Evolutionary conservation across 1,140 invertebrate species (phyloP).

Genomic region (Maconellicoccus hirsutus): DNA sequence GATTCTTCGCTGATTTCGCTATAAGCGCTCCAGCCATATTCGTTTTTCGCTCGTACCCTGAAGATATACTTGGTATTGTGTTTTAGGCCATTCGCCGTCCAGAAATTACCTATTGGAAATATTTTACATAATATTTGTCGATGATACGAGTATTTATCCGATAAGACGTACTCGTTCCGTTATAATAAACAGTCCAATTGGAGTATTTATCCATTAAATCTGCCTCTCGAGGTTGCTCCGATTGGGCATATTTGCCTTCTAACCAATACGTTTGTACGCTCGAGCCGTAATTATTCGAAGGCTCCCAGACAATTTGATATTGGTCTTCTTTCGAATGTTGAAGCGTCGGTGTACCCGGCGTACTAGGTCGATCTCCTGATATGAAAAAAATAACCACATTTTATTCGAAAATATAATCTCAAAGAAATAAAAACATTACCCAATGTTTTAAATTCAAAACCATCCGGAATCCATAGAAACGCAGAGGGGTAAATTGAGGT

Average conservation of each 20-base stretch:
- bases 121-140: background rate
- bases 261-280: conserved; percentile 46
- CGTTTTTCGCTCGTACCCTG: conserved; percentile 63
- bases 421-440: conserved; percentile 40
- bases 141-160: background rate
- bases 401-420: no score
- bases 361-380: conserved; percentile 49
- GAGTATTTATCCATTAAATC: background rate
- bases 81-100: conserved; percentile 58
- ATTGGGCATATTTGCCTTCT: conserved; percentile 37
- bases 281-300: conserved; percentile 53
- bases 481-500: conserved; percentile 38
- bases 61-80: conserved; percentile 51
- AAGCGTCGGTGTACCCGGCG: conserved; percentile 51
- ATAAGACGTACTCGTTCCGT: conserved; percentile 57
- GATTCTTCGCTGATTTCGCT: conserved; percentile 36
- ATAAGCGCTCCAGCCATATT: conserved; percentile 61
- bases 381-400: no score
- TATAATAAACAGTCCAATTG: conserved; percentile 61
- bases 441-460: conserved; percentile 61
- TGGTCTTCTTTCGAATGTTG: conserved; percentile 48
- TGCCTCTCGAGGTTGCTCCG: background rate
- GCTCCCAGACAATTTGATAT: conserved; percentile 60
- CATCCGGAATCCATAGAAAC: conserved; percentile 54
- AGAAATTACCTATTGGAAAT: conserved; percentile 47